These are phyloP conservation scores for Mustelus asterias DNA, from an alignment of 2,113 vertebrate species.

Conservation along the genomic window DNA sequence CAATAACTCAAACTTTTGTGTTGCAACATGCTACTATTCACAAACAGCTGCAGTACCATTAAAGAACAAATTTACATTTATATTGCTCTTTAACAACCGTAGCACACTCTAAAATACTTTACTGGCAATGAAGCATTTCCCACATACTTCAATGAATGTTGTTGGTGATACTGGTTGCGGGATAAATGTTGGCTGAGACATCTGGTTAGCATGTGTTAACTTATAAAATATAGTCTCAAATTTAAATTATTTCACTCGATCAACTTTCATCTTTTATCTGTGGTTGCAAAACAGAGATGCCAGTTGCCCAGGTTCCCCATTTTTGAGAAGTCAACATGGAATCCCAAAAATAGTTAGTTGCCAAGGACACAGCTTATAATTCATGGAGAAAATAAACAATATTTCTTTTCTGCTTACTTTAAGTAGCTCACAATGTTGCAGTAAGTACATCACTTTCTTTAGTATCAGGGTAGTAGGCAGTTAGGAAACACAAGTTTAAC, in stretches of 20 bases:
- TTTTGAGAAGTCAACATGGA: not conserved
- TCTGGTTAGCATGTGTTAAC: not conserved
- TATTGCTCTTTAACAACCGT: not conserved
- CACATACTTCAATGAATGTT: not conserved
- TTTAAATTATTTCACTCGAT: not conserved
- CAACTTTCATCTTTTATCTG: not conserved
- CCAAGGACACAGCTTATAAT: not conserved
- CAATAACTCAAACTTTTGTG: not conserved
- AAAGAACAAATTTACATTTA: not conserved
- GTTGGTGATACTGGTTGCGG: not conserved
- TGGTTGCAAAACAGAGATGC: not conserved
- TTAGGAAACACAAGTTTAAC: not conserved
- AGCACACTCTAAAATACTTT: not conserved
- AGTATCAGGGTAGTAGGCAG: not conserved
- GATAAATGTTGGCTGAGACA: not conserved
- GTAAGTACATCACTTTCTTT: not conserved
- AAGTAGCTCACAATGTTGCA: not conserved
- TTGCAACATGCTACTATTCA: not conserved
- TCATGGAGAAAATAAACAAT: not conserved
- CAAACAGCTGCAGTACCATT: not conserved
- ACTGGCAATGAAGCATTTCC: not conserved
- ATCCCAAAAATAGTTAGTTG: not conserved
- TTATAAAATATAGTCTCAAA: not conserved
- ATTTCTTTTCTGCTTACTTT: not conserved
- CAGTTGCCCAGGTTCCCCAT: not conserved